phyloP scores from a whole-genome alignment of 2,888 invertebrate species.

The Scaptomyza caliginosa region DNA sequence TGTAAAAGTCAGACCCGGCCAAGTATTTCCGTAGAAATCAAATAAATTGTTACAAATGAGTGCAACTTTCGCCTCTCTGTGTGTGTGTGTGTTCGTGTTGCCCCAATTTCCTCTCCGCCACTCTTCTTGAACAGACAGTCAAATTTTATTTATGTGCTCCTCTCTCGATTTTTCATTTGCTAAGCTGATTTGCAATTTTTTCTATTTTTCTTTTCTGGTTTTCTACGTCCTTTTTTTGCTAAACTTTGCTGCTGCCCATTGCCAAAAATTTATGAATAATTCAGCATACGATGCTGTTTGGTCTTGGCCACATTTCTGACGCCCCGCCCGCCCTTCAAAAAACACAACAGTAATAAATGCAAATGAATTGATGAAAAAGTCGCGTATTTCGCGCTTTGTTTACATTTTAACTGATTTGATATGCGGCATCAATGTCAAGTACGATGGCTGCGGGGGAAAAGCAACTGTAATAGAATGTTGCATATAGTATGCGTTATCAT shows the following conservation, averaged over 20 bases:
- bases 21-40: conserved; percentile 58
- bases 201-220: conserved; percentile 13
- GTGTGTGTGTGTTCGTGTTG: background rate
- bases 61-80: conserved; percentile 61
- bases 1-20: conserved; percentile 19
- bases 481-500: conserved; percentile 3
- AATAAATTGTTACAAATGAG: conserved; percentile 80
- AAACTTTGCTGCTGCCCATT: conserved; percentile 42
- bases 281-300: conserved; percentile 58
- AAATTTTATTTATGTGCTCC: conserved; percentile 50
- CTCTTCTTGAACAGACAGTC: conserved; percentile 16
- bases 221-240: conserved; percentile 8
- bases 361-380: conserved; percentile 72
- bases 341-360: conserved; percentile 58
- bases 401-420: conserved; percentile 57
- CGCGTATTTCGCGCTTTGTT: conserved; percentile 63
- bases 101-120: background rate
- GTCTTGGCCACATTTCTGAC: conserved; percentile 38
- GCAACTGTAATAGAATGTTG: conserved; percentile 1
- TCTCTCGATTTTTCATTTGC: conserved; percentile 68
- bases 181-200: conserved; percentile 69
- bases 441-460: background rate
- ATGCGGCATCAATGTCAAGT: conserved; percentile 63
- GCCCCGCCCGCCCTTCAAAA: background rate
- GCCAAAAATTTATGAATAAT: conserved; percentile 69